Conservation (phyloP, 2,888 invertebrate genomes). For the Ecdyonurus torrentis region DNA sequence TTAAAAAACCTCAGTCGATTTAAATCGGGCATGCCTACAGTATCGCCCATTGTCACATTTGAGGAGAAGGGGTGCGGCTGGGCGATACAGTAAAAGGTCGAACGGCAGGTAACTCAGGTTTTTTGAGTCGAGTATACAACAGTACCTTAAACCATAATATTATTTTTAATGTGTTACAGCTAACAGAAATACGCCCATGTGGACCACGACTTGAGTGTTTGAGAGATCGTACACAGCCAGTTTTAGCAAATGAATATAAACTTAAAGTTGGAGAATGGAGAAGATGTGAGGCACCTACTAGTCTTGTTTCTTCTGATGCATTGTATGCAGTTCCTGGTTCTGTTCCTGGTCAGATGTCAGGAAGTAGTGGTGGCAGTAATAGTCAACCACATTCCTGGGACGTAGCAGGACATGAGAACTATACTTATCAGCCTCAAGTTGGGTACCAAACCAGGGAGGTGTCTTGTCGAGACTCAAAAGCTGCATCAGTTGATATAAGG, state of each 20-base stretch:
- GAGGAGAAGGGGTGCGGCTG: no score
- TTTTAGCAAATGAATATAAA: constrained; percentile 9
- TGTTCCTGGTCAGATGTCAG: constrained; percentile 8
- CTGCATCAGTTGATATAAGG: constrained; percentile 17
- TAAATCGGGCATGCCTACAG: no score
- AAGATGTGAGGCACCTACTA: constrained; percentile 17
- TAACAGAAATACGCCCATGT: constrained; percentile 18
- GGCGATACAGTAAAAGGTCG: no score
- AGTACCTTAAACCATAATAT: not conserved
- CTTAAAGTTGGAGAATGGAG: constrained; percentile 21
- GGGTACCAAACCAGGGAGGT: constrained; percentile 19
- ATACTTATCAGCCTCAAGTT: constrained; percentile 15
- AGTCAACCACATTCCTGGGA: constrained; percentile 4
- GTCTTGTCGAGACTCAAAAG: constrained; percentile 17
- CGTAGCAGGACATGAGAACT: constrained; percentile 11
- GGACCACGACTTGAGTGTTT: constrained; percentile 10
- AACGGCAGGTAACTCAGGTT: no score
- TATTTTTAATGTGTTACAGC: constrained; percentile 12
- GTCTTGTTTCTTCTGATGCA: constrained; percentile 11
- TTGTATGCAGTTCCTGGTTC: constrained; percentile 5
- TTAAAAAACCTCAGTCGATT: not conserved
- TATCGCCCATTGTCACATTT: no score
- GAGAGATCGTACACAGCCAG: not conserved
- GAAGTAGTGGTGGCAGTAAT: constrained; percentile 8
- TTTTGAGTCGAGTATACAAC: no score